These are phyloP conservation scores for Oncorhynchus mykiss DNA, from an alignment of 2,113 vertebrate genomes.

Conservation along the genomic window DNA sequence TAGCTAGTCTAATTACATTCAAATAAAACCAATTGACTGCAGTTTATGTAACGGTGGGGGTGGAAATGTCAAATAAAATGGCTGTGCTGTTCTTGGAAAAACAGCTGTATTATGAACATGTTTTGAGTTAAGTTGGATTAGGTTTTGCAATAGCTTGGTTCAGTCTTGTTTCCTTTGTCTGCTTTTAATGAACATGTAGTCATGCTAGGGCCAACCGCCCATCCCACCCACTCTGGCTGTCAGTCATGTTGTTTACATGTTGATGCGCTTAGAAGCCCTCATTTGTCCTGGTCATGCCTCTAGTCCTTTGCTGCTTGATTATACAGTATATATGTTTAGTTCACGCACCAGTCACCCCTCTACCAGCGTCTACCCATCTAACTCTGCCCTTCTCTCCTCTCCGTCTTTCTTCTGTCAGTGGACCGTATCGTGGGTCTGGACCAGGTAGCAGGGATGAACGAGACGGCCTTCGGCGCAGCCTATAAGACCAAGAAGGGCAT, in stretches of 20 bases:
- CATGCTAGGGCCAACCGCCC: background rate
- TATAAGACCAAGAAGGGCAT: slow-evolving; percentile 99
- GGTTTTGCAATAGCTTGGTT: background rate
- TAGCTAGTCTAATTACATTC: background rate
- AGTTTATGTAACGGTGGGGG: background rate
- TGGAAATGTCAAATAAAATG: background rate
- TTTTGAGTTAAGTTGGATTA: background rate
- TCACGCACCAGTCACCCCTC: background rate
- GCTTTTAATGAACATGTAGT: background rate
- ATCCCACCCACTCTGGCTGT: slow-evolving; percentile 8
- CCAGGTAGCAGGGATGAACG: slow-evolving; percentile 95
- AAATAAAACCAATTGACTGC: background rate
- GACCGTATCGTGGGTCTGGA: slow-evolving; percentile 97
- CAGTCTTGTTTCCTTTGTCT: background rate
- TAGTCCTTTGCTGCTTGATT: background rate
- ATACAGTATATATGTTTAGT: background rate
- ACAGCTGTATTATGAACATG: background rate
- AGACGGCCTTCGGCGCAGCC: slow-evolving; percentile 91
- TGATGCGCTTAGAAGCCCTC: background rate
- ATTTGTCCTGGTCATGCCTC: background rate
- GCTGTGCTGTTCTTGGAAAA: background rate
- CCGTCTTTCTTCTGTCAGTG: slow-evolving; percentile 68
- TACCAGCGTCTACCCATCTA: background rate
- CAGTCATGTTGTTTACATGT: background rate
- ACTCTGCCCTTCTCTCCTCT: background rate